Evolutionary conservation across 2,888 invertebrate genomes (phyloP), one percentile per base, ranked within the genome.

Genomic region (Chrysolina haemoptera): DNA sequence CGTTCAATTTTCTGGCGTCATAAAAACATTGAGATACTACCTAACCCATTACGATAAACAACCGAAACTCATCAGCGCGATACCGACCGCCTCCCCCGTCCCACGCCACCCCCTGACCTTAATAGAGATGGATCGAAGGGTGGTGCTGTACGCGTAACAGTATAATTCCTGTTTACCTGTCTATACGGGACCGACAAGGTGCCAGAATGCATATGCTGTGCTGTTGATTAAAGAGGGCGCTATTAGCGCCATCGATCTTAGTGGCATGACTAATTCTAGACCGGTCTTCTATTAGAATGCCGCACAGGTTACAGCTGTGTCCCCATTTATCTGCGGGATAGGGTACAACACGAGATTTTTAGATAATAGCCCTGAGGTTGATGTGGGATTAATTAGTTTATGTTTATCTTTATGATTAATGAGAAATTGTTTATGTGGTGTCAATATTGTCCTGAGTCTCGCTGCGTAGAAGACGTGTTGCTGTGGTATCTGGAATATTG

Each of bases 201-300:
- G 79, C 77, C 79, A 77, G 78, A 79, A 75, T 78, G 74, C 74
- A 77, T 79, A 80, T 80, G 75, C 80, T 80, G 78, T 82, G 80
- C 80, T 82, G 81, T 83, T 84, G 83, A 84, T 84, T 84, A 81
- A 82, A 80, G 81, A 80, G 80, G 82, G 79, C 78, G 80, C 83
- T 80, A 84, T 86, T 85, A 85, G 80, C 82, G 79, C 84, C 82
- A 85, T 86, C 84, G 85, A 86, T 85, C 84, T 84, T 80, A 73
- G 76, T 83, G 82, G 80, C 85, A 83, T 86, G 84, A 85, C 84
- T 85, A 84, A 86, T 85, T 85, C 82, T 78, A 82, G 75, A 80
- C 82, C 83, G 82, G 82, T 81, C 82, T 82, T 76, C 82, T 82
- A 82, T 84, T 84, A 84, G 83, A 83, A 81, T 81, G 80, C 79